Evolutionary conservation across 2,797 vertebrate genomes (phyloP), one percentile per base, ranked within the genome.

Genomic region (Podarcis siculus): DNA sequence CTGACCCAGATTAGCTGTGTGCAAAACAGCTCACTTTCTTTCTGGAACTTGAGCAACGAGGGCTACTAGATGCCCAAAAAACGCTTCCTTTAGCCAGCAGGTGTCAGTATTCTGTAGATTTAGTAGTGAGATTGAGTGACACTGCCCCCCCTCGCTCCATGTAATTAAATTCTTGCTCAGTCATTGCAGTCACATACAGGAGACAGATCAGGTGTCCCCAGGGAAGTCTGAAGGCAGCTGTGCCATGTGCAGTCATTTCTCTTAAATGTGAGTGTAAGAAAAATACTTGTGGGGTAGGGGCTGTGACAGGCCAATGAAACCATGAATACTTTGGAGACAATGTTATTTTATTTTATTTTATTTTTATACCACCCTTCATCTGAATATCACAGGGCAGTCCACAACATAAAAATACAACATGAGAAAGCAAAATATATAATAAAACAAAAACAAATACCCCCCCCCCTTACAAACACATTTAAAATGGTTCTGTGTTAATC

Each of bases 61-160:
- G 64, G 49, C 49, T 55, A 30, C 35, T 49, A 27, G 17, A 10
- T 2, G 3, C 55, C 92, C 23, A 2, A 64, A 64, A 69, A 87
- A 86, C 13, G 35, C 78, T 81, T 82, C 78, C 25, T 30, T 17
- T 92, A 90, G 83, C 95, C 96, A 78, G 95, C 90, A 96, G 97
- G 89, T 95, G 96, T 92, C 96, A 94, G 94, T 73, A 86, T 96
- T 92, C 92, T 87, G 90, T 94, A 84, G 37, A 90, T 84, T 90
- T 93, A 64, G 79, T 83, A 0, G 81, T 79, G 71, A 90, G 30
- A 27, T 3, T 2, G 42, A 64, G 32, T 81, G 84, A 73, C 12
- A 87, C 90, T 85, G 82, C 55, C 4, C 27, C 25, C 58, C 30
- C 64, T 78, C 61, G 55, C 49, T 49, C 49, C 49, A 25, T 37